Percentiles rank a stretch among this genome's conserved stretches.
Evolutionary conservation across 2,113 vertebrate genomes (phyloP).

Genomic region (Brachypodius melanocephalos): DNA sequence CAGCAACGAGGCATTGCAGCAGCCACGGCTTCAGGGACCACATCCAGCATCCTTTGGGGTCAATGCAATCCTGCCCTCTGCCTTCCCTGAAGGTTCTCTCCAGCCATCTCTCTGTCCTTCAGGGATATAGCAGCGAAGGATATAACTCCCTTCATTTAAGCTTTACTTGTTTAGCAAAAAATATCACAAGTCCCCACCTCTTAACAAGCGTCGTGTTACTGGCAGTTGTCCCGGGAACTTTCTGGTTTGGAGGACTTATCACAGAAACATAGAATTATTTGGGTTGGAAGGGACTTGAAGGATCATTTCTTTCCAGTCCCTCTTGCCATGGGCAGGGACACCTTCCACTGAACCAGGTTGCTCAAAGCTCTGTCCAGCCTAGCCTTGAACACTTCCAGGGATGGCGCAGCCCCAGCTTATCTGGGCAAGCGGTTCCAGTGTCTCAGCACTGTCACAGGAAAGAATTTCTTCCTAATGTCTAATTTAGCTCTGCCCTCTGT

Average conservation of each 20-base stretch:
- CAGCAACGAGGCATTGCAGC: neutral
- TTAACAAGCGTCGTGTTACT: neutral
- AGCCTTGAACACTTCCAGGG: neutral
- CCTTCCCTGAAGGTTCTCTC: neutral
- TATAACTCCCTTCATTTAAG: neutral
- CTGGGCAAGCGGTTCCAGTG: rapidly evolving
- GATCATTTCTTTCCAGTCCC: neutral
- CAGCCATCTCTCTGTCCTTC: neutral
- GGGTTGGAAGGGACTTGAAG: neutral
- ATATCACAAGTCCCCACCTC: neutral
- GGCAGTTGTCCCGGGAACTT: neutral
- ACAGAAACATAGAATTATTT: neutral
- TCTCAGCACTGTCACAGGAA: neutral
- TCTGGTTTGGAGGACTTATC: neutral
- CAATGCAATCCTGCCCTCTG: neutral
- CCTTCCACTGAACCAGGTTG: neutral
- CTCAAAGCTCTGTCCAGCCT: neutral
- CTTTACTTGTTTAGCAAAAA: neutral
- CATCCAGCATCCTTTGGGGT: slow-evolving; percentile 4
- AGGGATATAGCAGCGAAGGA: neutral
- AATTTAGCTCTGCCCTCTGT: neutral
- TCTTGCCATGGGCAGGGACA: neutral
- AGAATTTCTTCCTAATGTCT: neutral
- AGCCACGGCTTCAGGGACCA: neutral
- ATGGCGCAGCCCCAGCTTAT: neutral